phyloP scores from a whole-genome alignment of 2,797 vertebrate genomes.

The Microtus agrestis region DNA sequence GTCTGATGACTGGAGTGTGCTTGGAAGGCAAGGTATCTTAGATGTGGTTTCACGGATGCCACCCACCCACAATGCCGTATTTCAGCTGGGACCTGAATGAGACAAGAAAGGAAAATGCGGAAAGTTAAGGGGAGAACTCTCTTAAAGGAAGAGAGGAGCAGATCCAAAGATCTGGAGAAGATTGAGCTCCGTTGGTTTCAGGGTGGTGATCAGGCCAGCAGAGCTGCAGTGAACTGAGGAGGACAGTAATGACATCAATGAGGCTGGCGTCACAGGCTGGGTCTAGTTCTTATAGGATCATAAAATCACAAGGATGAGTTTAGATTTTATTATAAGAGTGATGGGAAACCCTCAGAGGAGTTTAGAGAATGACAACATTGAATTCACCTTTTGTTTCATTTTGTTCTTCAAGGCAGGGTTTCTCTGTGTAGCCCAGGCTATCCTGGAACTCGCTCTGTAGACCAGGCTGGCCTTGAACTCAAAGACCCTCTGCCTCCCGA shows the following conservation, averaged over 20 bases:
- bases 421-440: background rate
- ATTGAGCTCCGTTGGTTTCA: background rate
- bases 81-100: constrained; percentile 17
- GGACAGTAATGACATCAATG: background rate
- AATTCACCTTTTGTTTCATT: background rate
- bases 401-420: background rate
- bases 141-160: background rate
- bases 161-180: background rate
- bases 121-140: constrained; percentile 8
- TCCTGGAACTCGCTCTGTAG: background rate
- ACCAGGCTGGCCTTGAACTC: background rate
- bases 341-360: background rate
- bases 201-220: background rate
- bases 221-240: background rate
- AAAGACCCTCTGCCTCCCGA: background rate
- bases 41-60: background rate
- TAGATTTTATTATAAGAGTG: constrained; percentile 30
- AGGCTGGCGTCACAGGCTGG: background rate
- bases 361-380: background rate
- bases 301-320: constrained; percentile 19
- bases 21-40: background rate
- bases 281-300: background rate
- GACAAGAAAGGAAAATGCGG: background rate
- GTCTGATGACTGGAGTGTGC: background rate
- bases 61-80: background rate